Percentiles rank a stretch among this genome's conserved stretches.
phyloP scores from a whole-genome alignment of 2,888 invertebrate genomes.

The Slavum lentiscoides region DNA sequence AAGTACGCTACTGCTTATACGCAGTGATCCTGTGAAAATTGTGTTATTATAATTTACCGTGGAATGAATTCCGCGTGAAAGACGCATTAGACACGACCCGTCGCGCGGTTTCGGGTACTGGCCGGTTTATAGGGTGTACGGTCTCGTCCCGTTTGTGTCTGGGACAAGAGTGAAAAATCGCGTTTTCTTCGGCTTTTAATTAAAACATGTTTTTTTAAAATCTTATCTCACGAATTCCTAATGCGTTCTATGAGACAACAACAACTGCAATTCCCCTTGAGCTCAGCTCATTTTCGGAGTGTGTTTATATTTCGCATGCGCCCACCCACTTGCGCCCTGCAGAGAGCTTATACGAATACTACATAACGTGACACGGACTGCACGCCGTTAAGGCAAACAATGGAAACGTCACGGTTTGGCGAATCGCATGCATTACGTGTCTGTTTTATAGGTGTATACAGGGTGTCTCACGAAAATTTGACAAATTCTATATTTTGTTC shows the following conservation, averaged over 20 bases:
- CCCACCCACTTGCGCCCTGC: neutral
- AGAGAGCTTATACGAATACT: neutral
- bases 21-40: no score
- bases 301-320: neutral
- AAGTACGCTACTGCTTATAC: no score
- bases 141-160: neutral
- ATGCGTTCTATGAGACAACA: neutral
- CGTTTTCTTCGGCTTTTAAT: neutral
- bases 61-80: neutral
- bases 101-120: neutral
- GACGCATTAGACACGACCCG: neutral
- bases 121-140: neutral
- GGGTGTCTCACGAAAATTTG: no score
- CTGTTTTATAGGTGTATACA: no score
- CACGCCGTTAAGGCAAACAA: neutral
- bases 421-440: neutral
- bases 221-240: neutral
- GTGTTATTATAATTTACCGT: neutral
- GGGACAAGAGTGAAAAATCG: conserved; percentile 8
- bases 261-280: neutral
- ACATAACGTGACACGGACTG: neutral
- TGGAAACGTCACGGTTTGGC: conserved; percentile 2
- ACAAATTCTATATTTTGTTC: no score
- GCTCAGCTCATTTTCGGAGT: neutral
- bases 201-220: neutral